Conservation (phyloP, 2,888 invertebrate species). For the Conchocele bisecta region DNA sequence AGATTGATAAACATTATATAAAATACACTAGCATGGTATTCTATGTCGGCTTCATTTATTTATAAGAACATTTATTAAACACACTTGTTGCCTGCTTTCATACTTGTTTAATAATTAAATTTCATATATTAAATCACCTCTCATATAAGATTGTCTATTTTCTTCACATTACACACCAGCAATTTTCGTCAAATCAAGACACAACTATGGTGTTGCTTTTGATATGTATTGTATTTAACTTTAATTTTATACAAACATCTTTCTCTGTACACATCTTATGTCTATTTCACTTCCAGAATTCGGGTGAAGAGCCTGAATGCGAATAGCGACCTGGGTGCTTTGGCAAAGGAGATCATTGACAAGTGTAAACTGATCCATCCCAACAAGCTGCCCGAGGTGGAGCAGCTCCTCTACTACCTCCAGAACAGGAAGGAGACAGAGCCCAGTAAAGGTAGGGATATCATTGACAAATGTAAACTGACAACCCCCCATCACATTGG, state of each 20-base stretch:
- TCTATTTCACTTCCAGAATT: slow-evolving; percentile 69
- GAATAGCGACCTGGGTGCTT: slow-evolving; percentile 89
- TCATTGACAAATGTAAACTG: not conserved
- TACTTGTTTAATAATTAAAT: too few species aligned
- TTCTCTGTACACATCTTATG: not conserved
- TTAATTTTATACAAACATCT: too few species aligned
- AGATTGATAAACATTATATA: too few species aligned
- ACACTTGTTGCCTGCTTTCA: too few species aligned
- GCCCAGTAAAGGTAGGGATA: slow-evolving; percentile 69
- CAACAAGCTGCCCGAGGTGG: slow-evolving; percentile 91
- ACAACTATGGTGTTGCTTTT: too few species aligned
- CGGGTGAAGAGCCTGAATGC: slow-evolving; percentile 91
- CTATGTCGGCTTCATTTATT: too few species aligned
- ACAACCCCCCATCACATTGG: slow-evolving; percentile 86
- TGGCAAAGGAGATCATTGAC: slow-evolving; percentile 93
- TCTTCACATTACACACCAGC: too few species aligned
- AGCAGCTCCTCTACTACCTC: slow-evolving; percentile 93
- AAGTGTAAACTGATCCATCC: slow-evolving; percentile 93
- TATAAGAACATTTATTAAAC: too few species aligned
- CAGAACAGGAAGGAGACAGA: slow-evolving; percentile 88
- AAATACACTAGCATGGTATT: too few species aligned
- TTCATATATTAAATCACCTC: too few species aligned
- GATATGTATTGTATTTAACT: not conserved
- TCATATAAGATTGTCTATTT: too few species aligned
- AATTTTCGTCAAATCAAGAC: too few species aligned